A percentile compares a stretch with the other conserved stretches of the same genome.
Conservation (phyloP, 2,888 invertebrate genomes). For the Ceramica pisi region DNA sequence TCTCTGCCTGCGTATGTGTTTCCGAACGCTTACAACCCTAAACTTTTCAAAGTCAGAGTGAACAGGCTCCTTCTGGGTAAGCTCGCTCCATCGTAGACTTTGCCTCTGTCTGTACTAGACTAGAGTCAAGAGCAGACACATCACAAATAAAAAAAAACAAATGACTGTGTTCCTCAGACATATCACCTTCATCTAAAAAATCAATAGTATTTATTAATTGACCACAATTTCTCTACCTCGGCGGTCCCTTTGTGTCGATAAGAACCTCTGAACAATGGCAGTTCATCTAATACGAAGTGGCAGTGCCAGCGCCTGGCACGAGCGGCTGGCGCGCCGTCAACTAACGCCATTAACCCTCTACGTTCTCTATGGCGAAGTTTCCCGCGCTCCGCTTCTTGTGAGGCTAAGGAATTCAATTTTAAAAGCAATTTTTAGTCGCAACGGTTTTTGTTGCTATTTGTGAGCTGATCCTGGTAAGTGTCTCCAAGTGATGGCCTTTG, state of each 20-base stretch:
- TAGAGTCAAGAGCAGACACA: no score
- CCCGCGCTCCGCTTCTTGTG: conserved; percentile 42
- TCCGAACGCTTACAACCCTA: no score
- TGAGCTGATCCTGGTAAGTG: not conserved
- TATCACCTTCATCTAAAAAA: not conserved
- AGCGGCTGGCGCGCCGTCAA: conserved; percentile 13
- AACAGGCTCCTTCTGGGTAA: no score
- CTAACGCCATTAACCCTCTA: conserved; percentile 40
- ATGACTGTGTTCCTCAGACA: not conserved
- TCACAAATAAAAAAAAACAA: no score
- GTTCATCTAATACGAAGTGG: conserved; percentile 27
- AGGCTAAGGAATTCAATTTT: conserved; percentile 50
- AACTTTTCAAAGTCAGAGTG: no score
- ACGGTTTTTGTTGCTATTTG: conserved; percentile 29
- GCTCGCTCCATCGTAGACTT: no score
- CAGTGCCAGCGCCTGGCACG: conserved; percentile 3
- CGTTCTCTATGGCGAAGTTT: conserved; percentile 22
- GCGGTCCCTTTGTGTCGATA: conserved; percentile 24
- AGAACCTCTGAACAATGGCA: conserved; percentile 2
- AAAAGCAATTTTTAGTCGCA: conserved; percentile 33
- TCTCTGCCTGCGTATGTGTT: no score
- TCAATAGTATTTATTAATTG: conserved; percentile 1
- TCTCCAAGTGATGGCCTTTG: not conserved
- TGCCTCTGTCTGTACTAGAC: no score
- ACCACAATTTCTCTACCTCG: conserved; percentile 4